Evolutionary conservation across 2,797 vertebrate genomes (phyloP), one percentile per base, ranked within the genome.

Genomic region (Uromys caudimaculatus): DNA sequence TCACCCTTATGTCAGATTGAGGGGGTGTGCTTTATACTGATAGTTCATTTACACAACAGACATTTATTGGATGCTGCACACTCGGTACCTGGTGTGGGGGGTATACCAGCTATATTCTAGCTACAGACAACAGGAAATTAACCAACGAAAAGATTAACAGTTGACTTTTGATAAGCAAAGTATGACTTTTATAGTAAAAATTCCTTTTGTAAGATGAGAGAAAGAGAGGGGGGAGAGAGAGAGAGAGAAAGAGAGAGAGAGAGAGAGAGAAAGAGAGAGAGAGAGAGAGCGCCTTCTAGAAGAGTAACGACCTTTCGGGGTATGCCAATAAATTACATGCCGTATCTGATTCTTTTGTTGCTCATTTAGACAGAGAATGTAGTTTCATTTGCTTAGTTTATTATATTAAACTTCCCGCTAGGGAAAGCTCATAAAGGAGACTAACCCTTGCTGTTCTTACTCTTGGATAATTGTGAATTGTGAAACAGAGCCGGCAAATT

Each of bases 301-400:
- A 35, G 94, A 13, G 11, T 50, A 62, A 21, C 32, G 58, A 44
- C 54, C 85, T 52, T 86, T 35, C 35, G 82, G 82, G 6, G 32
- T 35, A 69, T 95, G 89, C 86, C 77, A 97, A 73, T 32, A 92
- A 67, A 95, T 79, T 93, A 75, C 92, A 82, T 96, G 64, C n/a
- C 84, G n/a, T 41, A 52, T 41, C 54, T 95, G 86, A 97, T 96
- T 91, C 96, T 56, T 95, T n/a, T 12, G 1, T 56, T 92, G 96
- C 32, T 14, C 93, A 97, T 96, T 97, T 97, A 89, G 92, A 87
- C 58, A 96, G 38, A 91, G 90, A 89, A 62, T 85, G 32, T 78
- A 50, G 19, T 38, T 21, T 38, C n/a, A 9, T 10, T 71, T 71
- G n/a, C 69, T 38, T 38, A 71, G 19, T 71, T 71, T 38, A 38